Evolutionary conservation across 2,113 vertebrate genomes (phyloP).

Genomic region (Petrocephalus zakoni): DNA sequence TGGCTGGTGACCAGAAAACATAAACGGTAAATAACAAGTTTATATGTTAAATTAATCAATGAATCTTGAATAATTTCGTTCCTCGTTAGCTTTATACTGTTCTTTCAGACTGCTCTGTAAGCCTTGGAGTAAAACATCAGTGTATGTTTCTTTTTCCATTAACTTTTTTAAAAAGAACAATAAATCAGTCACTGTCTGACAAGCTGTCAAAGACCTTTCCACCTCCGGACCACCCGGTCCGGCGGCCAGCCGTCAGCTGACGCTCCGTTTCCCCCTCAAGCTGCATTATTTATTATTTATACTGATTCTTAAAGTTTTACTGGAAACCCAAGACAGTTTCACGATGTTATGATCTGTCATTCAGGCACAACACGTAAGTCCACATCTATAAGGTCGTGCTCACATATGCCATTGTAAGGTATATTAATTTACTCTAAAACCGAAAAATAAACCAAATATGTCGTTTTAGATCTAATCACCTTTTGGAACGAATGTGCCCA

Average conservation of each 20-base stretch:
- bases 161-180: constrained; percentile 1
- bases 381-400: background rate
- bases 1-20: background rate
- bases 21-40: background rate
- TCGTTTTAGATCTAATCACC: background rate
- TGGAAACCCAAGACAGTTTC: background rate
- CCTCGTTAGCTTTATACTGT: background rate
- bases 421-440: background rate
- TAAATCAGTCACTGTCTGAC: constrained; percentile 10
- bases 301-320: background rate
- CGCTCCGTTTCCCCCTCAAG: background rate
- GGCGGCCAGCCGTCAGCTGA: constrained; percentile 1
- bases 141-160: background rate
- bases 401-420: background rate
- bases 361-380: background rate
- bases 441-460: background rate
- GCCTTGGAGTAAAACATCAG: background rate
- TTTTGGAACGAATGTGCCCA: background rate
- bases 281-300: constrained; percentile 1
- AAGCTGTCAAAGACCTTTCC: constrained; percentile 13
- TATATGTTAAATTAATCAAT: background rate
- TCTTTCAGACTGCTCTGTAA: background rate
- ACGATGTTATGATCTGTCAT: background rate
- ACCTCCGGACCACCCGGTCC: constrained; percentile 23
- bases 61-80: background rate